A percentile compares a stretch with the other conserved stretches of the same genome.
Evolutionary conservation across 2,797 vertebrate genomes (phyloP).

Genomic region (Heteromormyrus szaboi): DNA sequence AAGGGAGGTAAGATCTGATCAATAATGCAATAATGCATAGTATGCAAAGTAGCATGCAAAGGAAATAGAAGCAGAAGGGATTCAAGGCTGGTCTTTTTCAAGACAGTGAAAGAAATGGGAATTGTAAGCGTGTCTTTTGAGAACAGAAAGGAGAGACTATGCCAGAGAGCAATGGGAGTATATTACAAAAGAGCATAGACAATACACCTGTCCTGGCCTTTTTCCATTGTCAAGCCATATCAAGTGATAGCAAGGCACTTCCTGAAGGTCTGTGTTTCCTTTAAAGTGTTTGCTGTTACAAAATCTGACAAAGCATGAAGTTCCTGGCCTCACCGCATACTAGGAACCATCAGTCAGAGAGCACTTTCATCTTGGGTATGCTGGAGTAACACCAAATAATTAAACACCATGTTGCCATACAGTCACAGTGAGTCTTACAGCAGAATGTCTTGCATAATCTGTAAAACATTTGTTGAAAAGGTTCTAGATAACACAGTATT

Average conservation of each 20-base stretch:
- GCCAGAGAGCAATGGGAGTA: not conserved
- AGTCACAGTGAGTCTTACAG: not conserved
- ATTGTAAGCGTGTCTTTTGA: slow-evolving; percentile 22
- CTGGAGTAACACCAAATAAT: not conserved
- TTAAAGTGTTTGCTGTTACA: not conserved
- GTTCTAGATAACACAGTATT: not conserved
- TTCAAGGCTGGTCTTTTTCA: not conserved
- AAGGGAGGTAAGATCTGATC: slow-evolving; percentile 55
- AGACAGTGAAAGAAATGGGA: slow-evolving; percentile 18
- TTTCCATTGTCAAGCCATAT: not conserved
- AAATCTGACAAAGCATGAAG: not conserved
- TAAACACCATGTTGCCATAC: not conserved
- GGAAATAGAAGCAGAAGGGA: not conserved
- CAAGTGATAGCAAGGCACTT: not conserved
- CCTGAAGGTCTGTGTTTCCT: not conserved
- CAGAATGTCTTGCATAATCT: not conserved
- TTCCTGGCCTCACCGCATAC: not conserved
- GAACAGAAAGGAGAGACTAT: not conserved
- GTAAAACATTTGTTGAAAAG: not conserved
- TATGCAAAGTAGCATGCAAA: not conserved
- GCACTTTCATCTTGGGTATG: not conserved
- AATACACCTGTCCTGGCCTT: not conserved
- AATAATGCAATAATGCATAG: not conserved
- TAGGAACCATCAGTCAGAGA: not conserved
- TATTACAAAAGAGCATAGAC: slow-evolving; percentile 2